A percentile compares a stretch with the other conserved stretches of the same genome.
Conservation (phyloP, 2,888 invertebrate species). For the Aspidiotus rigidus region DNA sequence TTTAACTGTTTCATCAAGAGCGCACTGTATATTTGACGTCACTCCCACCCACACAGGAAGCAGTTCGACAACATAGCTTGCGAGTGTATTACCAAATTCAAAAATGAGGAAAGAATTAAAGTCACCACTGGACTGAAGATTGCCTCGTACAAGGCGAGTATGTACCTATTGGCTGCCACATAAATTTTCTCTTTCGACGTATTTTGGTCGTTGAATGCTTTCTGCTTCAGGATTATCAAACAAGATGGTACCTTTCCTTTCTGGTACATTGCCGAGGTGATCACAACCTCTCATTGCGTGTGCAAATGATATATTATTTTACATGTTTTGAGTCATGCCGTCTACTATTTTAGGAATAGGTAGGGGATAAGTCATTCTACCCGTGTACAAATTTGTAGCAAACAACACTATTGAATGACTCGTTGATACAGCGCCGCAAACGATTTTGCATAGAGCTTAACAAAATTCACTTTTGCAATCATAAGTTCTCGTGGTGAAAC, state of each 20-base stretch:
- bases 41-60: conserved; percentile 19
- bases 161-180: neutral
- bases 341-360: too few species aligned
- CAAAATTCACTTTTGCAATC: too few species aligned
- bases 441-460: too few species aligned
- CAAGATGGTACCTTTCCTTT: conserved; percentile 7
- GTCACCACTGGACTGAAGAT: neutral
- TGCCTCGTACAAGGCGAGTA: neutral
- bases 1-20: conserved; percentile 11
- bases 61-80: conserved; percentile 17
- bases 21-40: conserved; percentile 30
- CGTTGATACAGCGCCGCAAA: too few species aligned
- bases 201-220: neutral
- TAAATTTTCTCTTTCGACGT: neutral
- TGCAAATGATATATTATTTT: conserved; percentile 11
- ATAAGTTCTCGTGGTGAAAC: too few species aligned
- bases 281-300: conserved; percentile 22
- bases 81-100: conserved; percentile 23
- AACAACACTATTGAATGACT: too few species aligned
- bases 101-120: neutral
- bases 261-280: conserved; percentile 16
- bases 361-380: too few species aligned
- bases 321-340: neutral
- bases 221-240: neutral
- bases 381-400: too few species aligned